Evolutionary conservation across 2,888 invertebrate species (phyloP).

Genomic region (Trichacis sp.): DNA sequence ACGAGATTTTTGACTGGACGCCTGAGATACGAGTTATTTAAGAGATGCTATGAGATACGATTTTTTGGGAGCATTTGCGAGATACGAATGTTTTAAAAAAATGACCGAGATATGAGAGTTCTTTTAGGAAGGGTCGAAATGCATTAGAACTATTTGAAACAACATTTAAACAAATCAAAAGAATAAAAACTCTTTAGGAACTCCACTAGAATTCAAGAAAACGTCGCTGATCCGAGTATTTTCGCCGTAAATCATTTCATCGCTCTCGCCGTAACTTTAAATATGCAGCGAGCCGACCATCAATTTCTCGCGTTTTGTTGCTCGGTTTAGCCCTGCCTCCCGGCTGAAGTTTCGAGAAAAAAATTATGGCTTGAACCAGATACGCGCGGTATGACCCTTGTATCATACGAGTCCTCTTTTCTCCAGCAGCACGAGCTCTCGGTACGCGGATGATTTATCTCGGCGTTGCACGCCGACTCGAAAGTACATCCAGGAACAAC

Average conservation of each 20-base stretch:
- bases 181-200: no score
- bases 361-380: slow-evolving; percentile 25
- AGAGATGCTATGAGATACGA: no score
- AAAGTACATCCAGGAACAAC: slow-evolving; percentile 31
- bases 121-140: no score
- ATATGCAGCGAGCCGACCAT: slow-evolving; percentile 9
- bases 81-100: no score
- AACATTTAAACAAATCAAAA: no score
- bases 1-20: no score
- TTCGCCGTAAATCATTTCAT: not conserved
- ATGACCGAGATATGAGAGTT: no score
- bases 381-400: slow-evolving; percentile 18
- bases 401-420: slow-evolving; percentile 11
- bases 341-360: slow-evolving; percentile 21
- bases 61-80: no score
- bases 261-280: not conserved
- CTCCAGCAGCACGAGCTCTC: slow-evolving; percentile 16
- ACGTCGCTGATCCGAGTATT: no score
- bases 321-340: slow-evolving; percentile 13
- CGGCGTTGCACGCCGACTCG: slow-evolving; percentile 20
- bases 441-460: slow-evolving; percentile 33
- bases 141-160: no score
- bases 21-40: no score
- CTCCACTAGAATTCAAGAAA: no score
- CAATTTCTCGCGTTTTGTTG: slow-evolving; percentile 16